phyloP scores from a whole-genome alignment of 2,888 invertebrate genomes.

The Rhamphomyia laevipes region DNA sequence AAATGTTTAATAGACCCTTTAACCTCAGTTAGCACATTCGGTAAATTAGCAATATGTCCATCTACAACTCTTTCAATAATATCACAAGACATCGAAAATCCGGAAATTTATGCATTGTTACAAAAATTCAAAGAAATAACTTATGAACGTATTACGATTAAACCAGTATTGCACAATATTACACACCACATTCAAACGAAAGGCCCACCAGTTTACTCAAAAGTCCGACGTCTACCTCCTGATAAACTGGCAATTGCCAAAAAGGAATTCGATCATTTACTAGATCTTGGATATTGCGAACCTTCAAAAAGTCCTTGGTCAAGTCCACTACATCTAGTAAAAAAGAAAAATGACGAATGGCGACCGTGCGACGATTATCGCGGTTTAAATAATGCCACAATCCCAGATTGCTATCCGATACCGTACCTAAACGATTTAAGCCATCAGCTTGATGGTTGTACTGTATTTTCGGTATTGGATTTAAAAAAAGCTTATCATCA shows the following conservation, averaged over 20 bases:
- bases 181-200: neutral
- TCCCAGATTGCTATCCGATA: slow-evolving; percentile 8
- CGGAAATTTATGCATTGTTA: too few relatives aligned
- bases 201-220: neutral
- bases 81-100: too few relatives aligned
- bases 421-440: slow-evolving; percentile 7
- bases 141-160: too few relatives aligned
- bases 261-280: neutral
- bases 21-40: too few relatives aligned
- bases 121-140: too few relatives aligned
- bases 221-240: neutral
- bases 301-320: neutral
- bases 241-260: neutral
- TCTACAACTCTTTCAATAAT: neutral
- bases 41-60: neutral
- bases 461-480: slow-evolving; percentile 18
- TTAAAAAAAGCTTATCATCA: slow-evolving; percentile 4
- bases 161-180: neutral
- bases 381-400: slow-evolving; percentile 3
- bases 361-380: slow-evolving; percentile 9
- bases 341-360: neutral
- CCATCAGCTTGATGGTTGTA: neutral
- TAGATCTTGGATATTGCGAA: neutral
- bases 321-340: neutral
- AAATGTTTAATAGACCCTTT: neutral